phyloP scores from a whole-genome alignment of 2,888 invertebrate genomes.

The Anagyrus pseudococci region DNA sequence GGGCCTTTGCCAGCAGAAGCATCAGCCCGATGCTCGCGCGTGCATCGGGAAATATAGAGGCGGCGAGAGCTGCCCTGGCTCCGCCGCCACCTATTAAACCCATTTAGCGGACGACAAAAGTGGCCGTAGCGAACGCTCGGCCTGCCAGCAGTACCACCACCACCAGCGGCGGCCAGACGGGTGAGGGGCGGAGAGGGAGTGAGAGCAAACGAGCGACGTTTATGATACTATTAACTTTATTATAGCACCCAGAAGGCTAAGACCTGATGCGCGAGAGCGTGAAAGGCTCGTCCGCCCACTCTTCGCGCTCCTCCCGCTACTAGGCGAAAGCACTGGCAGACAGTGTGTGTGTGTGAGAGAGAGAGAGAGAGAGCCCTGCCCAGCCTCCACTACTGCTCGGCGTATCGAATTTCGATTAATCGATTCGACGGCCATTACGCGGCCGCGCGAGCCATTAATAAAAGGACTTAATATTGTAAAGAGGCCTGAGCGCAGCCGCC shows the following conservation, averaged over 20 bases:
- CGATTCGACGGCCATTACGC: constrained; percentile 54
- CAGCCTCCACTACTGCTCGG: neutral
- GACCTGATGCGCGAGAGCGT: too few species aligned
- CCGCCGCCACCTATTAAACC: constrained; percentile 28
- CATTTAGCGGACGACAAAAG: constrained; percentile 45
- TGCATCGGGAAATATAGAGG: too few species aligned
- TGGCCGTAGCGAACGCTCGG: constrained; percentile 46
- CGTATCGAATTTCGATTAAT: constrained; percentile 61
- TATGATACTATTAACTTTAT: constrained; percentile 56
- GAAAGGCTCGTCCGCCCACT: too few species aligned
- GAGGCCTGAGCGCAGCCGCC: too few species aligned
- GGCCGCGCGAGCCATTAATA: constrained; percentile 54
- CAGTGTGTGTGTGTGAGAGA: too few species aligned
- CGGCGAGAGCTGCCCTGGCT: too few species aligned
- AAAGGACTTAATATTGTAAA: constrained; percentile 59
- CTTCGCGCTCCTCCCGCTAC: too few species aligned
- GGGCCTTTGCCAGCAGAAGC: too few species aligned
- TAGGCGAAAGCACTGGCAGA: too few species aligned
- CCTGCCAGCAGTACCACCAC: too few species aligned
- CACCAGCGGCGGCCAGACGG: too few species aligned
- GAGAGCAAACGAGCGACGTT: constrained; percentile 48
- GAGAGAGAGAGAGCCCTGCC: constrained; percentile 13
- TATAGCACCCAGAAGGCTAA: constrained; percentile 41
- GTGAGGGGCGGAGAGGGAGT: constrained; percentile 34
- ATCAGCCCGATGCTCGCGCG: too few species aligned